Percentiles rank a stretch among this genome's conserved stretches.
Evolutionary conservation across 2,797 vertebrate species (phyloP).

Genomic region (Pagetopsis macropterus): DNA sequence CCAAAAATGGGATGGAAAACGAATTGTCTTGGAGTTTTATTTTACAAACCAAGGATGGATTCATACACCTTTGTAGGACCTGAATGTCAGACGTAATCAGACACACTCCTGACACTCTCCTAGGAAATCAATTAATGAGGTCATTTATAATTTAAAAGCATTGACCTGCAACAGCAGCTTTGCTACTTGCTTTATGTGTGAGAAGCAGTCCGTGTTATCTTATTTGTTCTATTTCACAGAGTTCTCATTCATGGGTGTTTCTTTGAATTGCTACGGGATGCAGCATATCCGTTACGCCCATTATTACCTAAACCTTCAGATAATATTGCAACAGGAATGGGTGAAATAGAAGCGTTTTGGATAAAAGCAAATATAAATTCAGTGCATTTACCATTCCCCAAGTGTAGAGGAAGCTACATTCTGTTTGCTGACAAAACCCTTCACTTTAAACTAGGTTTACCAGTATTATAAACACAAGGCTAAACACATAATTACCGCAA

Average conservation of each 20-base stretch:
- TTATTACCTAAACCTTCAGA: neutral
- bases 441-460: neutral
- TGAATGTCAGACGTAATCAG: conserved; percentile 66
- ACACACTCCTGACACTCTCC: conserved; percentile 69
- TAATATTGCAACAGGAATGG: neutral
- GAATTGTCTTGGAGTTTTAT: too few relatives aligned
- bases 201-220: neutral
- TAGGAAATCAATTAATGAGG: conserved; percentile 76
- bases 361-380: too few relatives aligned
- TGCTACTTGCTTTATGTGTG: conserved; percentile 34
- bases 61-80: conserved; percentile 19
- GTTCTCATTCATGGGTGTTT: conserved; percentile 14
- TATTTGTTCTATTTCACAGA: neutral
- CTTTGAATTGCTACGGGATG: conserved; percentile 10
- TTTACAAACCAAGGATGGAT: too few relatives aligned
- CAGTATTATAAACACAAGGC: neutral
- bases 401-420: neutral
- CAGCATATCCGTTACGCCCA: conserved; percentile 12
- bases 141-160: conserved; percentile 78
- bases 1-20: too few relatives aligned
- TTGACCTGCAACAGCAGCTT: conserved; percentile 65
- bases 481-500: neutral
- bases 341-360: too few relatives aligned
- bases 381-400: too few relatives aligned
- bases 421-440: neutral